Base-by-base conservation (phyloP, 2,797 vertebrate species). In the Enteromius fasciolatus region DNA sequence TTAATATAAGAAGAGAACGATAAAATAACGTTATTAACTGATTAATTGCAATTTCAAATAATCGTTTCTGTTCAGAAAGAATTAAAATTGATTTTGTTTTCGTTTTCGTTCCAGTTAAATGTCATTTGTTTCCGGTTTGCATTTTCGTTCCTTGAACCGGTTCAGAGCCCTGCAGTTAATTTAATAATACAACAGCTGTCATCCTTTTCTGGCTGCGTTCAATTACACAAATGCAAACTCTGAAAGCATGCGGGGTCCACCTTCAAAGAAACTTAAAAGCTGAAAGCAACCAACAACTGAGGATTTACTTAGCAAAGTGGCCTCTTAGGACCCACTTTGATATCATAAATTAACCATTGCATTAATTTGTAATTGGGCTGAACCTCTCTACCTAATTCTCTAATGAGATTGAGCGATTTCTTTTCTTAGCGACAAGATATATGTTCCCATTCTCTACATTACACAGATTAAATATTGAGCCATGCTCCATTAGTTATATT, bases 331-430 rank as follows among this genome's bases (percentile, higher is more conserved):
- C 89, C 92, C 91, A 75, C 92, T 95, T 95, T 94, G 93, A 95
- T 95, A 95, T 91, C 91, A 95, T 96, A 94, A 95, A 95, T 96
- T 95, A 96, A 93, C 89, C 91, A 95, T 94, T 89, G 87, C 93
- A 93, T 92, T 93, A 91, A 95, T 90, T 92, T 88, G 86, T 95
- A 95, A 92, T 91, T 88, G 90, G 88, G 89, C 91, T 87, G 84
- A 93, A 93, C 90, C 92, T 93, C 91, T 92, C 91, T 57, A 92
- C 91, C 90, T 94, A 93, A 93, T 95, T 92, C 92, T 84, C 92
- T 94, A 95, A 95, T 95, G 92, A 95, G 94, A 94, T 92, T 90
- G 93, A 94, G 92, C 87, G 91, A 93, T 93, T 95, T 94, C 84
- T 93, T 94, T 93, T 68, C 92, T 88, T 92, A 84, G 88, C 89